Evolutionary conservation across 2,888 invertebrate species (phyloP).

Genomic region (Idaea aversata): DNA sequence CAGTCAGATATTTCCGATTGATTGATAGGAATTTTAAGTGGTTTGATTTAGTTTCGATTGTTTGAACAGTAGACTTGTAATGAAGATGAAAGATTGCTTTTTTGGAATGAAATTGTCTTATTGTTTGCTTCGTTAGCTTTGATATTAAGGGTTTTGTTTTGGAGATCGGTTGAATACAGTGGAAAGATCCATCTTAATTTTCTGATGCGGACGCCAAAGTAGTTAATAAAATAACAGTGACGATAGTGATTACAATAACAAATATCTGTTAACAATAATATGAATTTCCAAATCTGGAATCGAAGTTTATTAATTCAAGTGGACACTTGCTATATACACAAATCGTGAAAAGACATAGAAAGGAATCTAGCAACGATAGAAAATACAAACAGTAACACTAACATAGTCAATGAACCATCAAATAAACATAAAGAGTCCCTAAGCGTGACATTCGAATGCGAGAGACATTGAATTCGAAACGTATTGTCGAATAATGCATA

Average conservation of each 20-base stretch:
- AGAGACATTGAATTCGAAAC: background rate
- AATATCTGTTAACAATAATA: background rate
- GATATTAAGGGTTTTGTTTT: slow-evolving; percentile 12
- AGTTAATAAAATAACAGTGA: background rate
- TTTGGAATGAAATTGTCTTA: slow-evolving; percentile 24
- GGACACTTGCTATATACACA: no score
- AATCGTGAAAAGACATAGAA: background rate
- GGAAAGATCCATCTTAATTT: background rate
- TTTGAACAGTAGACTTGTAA: slow-evolving; percentile 19
- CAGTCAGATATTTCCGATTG: slow-evolving; percentile 22
- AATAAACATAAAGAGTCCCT: background rate
- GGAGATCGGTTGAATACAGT: background rate
- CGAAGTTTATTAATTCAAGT: no score
- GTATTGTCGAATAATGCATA: slow-evolving; percentile 48
- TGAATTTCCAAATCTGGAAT: no score
- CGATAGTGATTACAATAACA: background rate
- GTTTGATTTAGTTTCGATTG: slow-evolving; percentile 36
- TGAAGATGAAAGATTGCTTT: slow-evolving; percentile 22
- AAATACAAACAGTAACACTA: background rate
- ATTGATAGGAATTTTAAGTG: slow-evolving; percentile 53
- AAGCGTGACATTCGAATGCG: background rate
- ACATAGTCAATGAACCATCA: background rate
- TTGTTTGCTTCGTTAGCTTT: slow-evolving; percentile 25
- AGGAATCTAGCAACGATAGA: background rate
- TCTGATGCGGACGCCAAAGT: background rate